Conservation (phyloP, 2,888 invertebrate species). For the Clivina fossor region DNA sequence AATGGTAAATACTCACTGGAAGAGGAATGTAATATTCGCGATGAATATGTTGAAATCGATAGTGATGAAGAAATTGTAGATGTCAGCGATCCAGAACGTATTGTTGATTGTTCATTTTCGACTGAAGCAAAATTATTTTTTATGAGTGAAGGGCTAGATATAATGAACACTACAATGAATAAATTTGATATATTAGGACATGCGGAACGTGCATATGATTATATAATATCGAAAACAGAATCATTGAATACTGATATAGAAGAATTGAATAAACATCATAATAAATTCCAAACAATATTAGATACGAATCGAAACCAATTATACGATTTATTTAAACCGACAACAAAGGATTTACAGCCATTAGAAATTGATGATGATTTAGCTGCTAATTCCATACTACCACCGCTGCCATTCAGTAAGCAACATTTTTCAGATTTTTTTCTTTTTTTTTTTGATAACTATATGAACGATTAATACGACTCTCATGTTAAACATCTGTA, state of each 20-base stretch:
- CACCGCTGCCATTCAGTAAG: too few relatives aligned
- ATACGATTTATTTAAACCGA: too few relatives aligned
- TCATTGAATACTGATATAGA: conserved; percentile 53
- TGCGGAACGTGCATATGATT: conserved; percentile 50
- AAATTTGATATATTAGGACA: conserved; percentile 55
- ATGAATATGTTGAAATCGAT: conserved; percentile 52
- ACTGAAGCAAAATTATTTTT: conserved; percentile 46
- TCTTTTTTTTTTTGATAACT: too few relatives aligned
- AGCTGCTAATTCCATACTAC: too few relatives aligned
- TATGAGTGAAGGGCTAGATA: conserved; percentile 53
- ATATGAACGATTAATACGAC: too few relatives aligned
- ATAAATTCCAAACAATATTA: too few relatives aligned
- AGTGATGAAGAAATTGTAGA: conserved; percentile 49
- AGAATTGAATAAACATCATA: too few relatives aligned
- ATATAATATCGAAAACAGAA: conserved; percentile 43
- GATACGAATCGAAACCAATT: too few relatives aligned
- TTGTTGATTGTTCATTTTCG: conserved; percentile 9
- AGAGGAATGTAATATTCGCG: conserved; percentile 48
- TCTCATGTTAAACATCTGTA: too few relatives aligned
- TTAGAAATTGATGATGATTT: too few relatives aligned
- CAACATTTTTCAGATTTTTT: too few relatives aligned
- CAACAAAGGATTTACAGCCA: too few relatives aligned
- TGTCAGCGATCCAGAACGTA: not conserved
- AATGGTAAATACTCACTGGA: conserved; percentile 44
- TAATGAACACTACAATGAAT: conserved; percentile 53